phyloP scores from a whole-genome alignment of 2,888 invertebrate species.

The Drosophila tripunctata region DNA sequence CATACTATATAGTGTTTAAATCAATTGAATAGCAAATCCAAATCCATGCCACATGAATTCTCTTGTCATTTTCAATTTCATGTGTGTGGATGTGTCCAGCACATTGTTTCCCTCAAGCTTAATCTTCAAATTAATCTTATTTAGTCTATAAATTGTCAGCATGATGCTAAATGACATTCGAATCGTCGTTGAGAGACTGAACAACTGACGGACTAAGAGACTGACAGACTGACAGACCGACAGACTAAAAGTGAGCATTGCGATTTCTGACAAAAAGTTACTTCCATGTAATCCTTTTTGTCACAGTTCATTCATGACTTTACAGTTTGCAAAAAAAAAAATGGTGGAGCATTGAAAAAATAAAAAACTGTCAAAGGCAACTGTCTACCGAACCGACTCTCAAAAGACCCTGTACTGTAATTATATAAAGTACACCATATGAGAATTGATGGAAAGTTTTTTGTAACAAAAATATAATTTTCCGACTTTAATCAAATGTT shows the following conservation, averaged over 20 bases:
- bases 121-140: slow-evolving; percentile 75
- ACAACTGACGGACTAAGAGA: not conserved
- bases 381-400: too few relatives aligned
- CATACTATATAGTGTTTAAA: too few relatives aligned
- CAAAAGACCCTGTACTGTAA: too few relatives aligned
- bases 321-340: slow-evolving; percentile 42
- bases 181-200: too few relatives aligned
- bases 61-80: not conserved
- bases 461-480: too few relatives aligned
- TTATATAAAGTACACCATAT: too few relatives aligned
- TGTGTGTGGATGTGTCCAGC: not conserved
- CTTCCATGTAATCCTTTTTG: slow-evolving; percentile 75
- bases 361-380: too few relatives aligned
- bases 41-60: not conserved
- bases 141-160: slow-evolving; percentile 64
- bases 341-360: not conserved
- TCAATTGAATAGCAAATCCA: slow-evolving; percentile 30
- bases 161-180: not conserved
- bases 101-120: slow-evolving; percentile 27
- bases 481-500: too few relatives aligned
- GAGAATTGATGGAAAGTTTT: too few relatives aligned
- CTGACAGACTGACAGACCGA: not conserved
- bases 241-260: not conserved
- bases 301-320: slow-evolving; percentile 75
- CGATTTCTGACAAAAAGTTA: slow-evolving; percentile 52